These are phyloP conservation scores for Protobothrops mucrosquamatus DNA, from an alignment of 2,113 vertebrate species.

Conservation along the genomic window DNA sequence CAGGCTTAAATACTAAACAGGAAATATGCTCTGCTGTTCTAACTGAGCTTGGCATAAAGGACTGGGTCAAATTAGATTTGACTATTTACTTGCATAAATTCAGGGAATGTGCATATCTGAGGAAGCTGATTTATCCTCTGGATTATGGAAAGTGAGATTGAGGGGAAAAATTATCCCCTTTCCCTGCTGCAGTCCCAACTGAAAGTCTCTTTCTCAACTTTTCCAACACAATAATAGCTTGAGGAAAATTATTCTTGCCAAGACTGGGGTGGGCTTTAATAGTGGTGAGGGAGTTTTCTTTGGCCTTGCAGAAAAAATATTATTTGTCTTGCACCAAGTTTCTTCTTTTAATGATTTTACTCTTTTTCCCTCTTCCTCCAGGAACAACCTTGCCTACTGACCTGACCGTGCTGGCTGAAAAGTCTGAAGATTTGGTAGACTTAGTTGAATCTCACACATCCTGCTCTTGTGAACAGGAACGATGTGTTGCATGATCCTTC, in stretches of 20 bases:
- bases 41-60: neutral
- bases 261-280: neutral
- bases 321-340: neutral
- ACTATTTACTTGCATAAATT: neutral
- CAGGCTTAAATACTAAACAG: neutral
- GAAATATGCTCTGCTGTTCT: neutral
- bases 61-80: neutral
- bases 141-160: neutral
- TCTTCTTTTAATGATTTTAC: constrained; percentile 2
- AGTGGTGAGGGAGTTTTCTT: neutral
- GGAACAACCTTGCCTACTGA: constrained; percentile 36
- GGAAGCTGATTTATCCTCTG: neutral
- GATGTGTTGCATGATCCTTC: constrained; percentile 35
- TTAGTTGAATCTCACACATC: constrained; percentile 46
- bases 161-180: neutral
- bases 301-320: neutral
- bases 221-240: neutral
- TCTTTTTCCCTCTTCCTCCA: constrained; percentile 38
- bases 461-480: constrained; percentile 41
- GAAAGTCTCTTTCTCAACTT: neutral
- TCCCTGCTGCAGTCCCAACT: neutral
- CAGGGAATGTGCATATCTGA: neutral
- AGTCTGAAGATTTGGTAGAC: constrained; percentile 49
- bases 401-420: constrained; percentile 43
- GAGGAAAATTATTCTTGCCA: neutral